A percentile compares a stretch with the other conserved stretches of the same genome.
phyloP scores from a whole-genome alignment of 2,113 vertebrate species.

The Picathartes gymnocephalus region DNA sequence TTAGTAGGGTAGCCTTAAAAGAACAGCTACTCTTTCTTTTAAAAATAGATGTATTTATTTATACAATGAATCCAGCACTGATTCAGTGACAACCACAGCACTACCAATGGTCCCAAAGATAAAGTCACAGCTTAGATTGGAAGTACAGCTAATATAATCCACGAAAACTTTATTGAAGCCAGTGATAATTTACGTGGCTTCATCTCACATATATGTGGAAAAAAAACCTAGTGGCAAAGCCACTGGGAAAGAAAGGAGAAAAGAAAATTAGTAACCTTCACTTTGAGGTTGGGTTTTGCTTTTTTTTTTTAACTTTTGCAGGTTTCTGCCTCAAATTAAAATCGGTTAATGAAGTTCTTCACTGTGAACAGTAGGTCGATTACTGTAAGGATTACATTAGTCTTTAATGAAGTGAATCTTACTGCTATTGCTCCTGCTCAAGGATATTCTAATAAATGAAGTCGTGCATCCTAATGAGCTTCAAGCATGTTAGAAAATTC shows the following conservation, averaged over 20 bases:
- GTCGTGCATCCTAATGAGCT: background rate
- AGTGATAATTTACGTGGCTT: background rate
- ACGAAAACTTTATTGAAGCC: background rate
- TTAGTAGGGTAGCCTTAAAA: background rate
- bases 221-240: background rate
- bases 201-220: background rate
- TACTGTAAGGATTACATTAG: background rate
- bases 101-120: background rate
- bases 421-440: background rate
- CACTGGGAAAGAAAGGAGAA: background rate
- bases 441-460: conserved; percentile 13
- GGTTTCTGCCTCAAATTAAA: conserved; percentile 1
- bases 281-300: background rate
- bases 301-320: background rate
- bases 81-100: background rate
- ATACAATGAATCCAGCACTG: accelerated
- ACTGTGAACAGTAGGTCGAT: background rate
- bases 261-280: background rate
- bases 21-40: background rate
- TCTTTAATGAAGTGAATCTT: conserved; percentile 1
- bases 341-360: background rate
- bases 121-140: background rate
- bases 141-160: background rate
- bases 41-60: background rate
- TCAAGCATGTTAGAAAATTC: background rate